phyloP scores from a whole-genome alignment of 1,140 invertebrate species.

The Nomia melanderi region DNA sequence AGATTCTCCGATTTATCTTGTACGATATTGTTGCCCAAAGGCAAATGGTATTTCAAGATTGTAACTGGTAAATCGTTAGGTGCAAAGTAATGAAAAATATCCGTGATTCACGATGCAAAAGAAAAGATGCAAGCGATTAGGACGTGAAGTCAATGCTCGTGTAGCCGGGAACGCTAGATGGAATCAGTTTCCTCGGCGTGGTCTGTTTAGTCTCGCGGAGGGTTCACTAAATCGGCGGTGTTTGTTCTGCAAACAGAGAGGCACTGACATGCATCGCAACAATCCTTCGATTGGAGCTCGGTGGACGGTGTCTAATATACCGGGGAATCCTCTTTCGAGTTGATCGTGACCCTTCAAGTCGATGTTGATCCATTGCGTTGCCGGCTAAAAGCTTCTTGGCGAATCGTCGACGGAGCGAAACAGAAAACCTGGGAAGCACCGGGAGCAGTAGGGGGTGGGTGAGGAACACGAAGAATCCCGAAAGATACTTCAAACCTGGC shows the following conservation, averaged over 20 bases:
- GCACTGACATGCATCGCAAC: conserved; percentile 56
- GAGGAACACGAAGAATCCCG: neutral
- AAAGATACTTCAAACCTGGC: too few relatives aligned
- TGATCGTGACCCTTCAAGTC: conserved; percentile 61
- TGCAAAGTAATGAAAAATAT: conserved; percentile 49
- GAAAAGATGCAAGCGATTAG: conserved; percentile 44
- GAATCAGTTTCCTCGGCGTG: conserved; percentile 48
- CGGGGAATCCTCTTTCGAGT: conserved; percentile 47
- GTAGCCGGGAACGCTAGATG: conserved; percentile 24
- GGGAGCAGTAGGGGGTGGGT: neutral
- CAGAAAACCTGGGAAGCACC: too few relatives aligned
- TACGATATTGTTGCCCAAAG: neutral
- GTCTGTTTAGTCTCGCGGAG: conserved; percentile 40
- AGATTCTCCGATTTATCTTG: neutral
- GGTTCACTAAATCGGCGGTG: conserved; percentile 62
- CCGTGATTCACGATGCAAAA: conserved; percentile 28
- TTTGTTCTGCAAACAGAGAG: conserved; percentile 69
- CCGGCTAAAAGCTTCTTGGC: conserved; percentile 50
- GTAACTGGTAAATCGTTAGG: neutral
- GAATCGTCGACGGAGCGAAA: conserved; percentile 40
- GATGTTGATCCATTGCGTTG: conserved; percentile 55
- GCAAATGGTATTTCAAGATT: neutral
- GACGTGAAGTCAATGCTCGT: conserved; percentile 9
- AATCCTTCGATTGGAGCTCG: conserved; percentile 44
- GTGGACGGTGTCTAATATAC: conserved; percentile 46